Percentiles rank a stretch among this genome's conserved stretches.
Conservation (phyloP, 2,888 invertebrate species). For the Thalpophila matura region DNA sequence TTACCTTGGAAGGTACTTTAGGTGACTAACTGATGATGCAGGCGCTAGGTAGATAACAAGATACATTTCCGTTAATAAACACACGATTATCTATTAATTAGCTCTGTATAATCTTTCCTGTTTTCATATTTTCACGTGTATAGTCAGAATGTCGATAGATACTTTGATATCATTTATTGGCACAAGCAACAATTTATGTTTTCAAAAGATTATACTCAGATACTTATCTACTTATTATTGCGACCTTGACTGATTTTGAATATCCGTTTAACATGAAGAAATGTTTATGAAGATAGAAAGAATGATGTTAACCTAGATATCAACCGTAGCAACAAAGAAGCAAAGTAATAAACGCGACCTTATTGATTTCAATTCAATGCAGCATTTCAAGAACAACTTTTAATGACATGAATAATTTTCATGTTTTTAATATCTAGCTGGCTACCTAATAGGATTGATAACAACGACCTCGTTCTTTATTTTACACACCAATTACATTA, state of each 20-base stretch:
- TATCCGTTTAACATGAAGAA: constrained; percentile 8
- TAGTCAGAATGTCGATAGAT: neutral
- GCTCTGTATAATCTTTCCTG: constrained; percentile 4
- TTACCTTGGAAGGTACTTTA: neutral
- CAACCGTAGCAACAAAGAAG: constrained; percentile 2
- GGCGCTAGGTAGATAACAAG: neutral
- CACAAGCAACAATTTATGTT: constrained; percentile 19
- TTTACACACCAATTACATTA: neutral
- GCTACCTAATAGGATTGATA: constrained; percentile 37
- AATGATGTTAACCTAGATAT: constrained; percentile 26
- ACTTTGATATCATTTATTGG: neutral
- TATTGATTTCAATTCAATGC: constrained; percentile 50
- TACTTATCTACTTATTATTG: neutral
- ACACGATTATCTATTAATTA: constrained; percentile 5
- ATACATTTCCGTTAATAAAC: neutral
- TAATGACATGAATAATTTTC: constrained; percentile 45
- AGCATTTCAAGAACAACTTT: constrained; percentile 39
- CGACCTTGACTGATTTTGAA: neutral
- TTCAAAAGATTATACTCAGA: too few species aligned
- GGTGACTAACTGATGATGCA: neutral
- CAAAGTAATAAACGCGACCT: constrained; percentile 41
- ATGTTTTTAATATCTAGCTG: constrained; percentile 47
- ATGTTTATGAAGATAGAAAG: neutral
- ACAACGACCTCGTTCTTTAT: constrained; percentile 33
- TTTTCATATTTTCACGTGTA: constrained; percentile 7